A percentile compares a stretch with the other conserved stretches of the same genome.
Conservation (phyloP, 2,113 vertebrate genomes). For the Brevimyrus niger region DNA sequence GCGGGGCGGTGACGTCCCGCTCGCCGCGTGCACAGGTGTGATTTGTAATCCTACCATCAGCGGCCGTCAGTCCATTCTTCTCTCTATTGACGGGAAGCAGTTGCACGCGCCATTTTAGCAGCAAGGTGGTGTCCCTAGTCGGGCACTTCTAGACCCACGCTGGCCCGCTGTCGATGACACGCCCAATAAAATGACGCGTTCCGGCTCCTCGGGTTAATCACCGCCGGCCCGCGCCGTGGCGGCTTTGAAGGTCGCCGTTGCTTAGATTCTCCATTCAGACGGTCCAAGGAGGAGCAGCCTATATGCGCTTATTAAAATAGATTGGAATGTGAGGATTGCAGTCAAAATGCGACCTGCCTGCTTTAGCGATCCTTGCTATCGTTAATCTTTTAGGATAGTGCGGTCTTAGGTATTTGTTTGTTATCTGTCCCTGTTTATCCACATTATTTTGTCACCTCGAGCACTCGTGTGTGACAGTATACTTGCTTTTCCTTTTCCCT, state of each 20-base stretch:
- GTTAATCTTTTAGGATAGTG: neutral
- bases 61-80: neutral
- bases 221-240: neutral
- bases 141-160: neutral
- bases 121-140: neutral
- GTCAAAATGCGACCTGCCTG: neutral
- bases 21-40: neutral
- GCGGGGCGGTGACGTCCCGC: constrained; percentile 36
- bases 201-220: neutral
- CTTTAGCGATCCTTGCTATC: neutral
- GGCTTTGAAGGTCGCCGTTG: neutral
- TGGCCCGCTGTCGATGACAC: neutral
- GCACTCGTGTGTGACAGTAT: neutral
- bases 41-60: constrained; percentile 34
- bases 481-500: neutral
- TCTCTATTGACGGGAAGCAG: neutral
- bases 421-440: neutral
- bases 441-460: neutral
- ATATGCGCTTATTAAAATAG: neutral
- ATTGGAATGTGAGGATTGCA: neutral
- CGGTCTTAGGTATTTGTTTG: neutral
- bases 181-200: neutral
- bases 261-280: neutral
- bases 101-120: neutral
- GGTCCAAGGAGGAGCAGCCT: neutral